Evolutionary conservation across 2,113 vertebrate species (phyloP).

Genomic region (Craseonycteris thonglongyai): DNA sequence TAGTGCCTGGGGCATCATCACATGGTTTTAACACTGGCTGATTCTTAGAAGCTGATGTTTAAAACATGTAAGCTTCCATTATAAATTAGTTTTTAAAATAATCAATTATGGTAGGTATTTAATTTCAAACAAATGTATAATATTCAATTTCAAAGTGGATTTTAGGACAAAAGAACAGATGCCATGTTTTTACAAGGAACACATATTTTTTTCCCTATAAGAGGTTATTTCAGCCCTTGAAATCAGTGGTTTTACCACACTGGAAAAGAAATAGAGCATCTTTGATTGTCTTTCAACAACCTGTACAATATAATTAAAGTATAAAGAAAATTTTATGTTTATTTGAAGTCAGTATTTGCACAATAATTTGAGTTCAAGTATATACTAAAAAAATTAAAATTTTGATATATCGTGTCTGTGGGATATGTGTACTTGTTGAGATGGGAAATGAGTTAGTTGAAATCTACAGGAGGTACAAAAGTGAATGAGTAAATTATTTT

Average conservation of each 20-base stretch:
- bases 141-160: background rate
- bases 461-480: background rate
- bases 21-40: background rate
- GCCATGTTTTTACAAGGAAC: background rate
- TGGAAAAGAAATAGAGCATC: background rate
- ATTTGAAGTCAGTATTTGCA: background rate
- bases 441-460: background rate
- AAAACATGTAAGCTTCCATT: background rate
- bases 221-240: background rate
- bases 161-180: background rate
- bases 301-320: background rate
- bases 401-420: background rate
- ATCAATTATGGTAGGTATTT: background rate
- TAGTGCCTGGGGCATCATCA: background rate
- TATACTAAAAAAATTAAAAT: background rate
- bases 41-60: background rate
- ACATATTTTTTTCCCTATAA: background rate
- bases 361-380: background rate
- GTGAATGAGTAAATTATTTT: background rate
- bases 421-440: background rate
- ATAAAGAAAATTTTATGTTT: background rate
- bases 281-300: background rate
- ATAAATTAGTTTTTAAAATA: constrained; percentile 30
- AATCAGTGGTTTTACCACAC: background rate
- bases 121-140: background rate